Conservation (phyloP, 2,888 invertebrate species). For the Microctonus hyperodae region DNA sequence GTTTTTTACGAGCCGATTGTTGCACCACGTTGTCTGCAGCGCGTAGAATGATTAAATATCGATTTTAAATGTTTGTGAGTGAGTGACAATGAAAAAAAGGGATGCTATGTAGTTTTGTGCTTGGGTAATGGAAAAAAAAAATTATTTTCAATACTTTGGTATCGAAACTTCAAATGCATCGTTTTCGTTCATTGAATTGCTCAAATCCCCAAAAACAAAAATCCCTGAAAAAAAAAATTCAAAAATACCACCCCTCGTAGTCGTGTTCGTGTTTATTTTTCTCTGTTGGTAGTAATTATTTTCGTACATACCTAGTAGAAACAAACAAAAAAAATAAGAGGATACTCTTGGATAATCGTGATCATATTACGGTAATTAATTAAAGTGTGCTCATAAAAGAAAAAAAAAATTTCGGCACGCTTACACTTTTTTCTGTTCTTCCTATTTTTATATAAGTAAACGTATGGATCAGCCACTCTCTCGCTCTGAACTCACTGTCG, state of each 20-base stretch:
- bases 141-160: background rate
- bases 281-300: slow-evolving; percentile 38
- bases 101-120: background rate
- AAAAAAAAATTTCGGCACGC: slow-evolving; percentile 9
- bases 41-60: slow-evolving; percentile 50
- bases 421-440: slow-evolving; percentile 12
- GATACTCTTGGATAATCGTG: slow-evolving; percentile 45
- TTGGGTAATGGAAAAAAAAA: background rate
- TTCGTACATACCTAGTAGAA: slow-evolving; percentile 32
- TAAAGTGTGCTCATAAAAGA: slow-evolving; percentile 38
- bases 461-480: background rate
- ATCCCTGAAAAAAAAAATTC: slow-evolving; percentile 43
- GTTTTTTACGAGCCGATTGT: slow-evolving; percentile 46
- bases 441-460: slow-evolving; percentile 4
- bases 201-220: slow-evolving; percentile 43
- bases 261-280: slow-evolving; percentile 54
- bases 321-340: slow-evolving; percentile 42
- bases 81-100: slow-evolving; percentile 40
- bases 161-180: slow-evolving; percentile 20
- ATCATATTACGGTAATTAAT: slow-evolving; percentile 35
- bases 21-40: slow-evolving; percentile 60
- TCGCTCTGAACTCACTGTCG: background rate
- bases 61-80: slow-evolving; percentile 48
- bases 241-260: slow-evolving; percentile 51
- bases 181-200: slow-evolving; percentile 40